A percentile compares a stretch with the other conserved stretches of the same genome.
phyloP scores from a whole-genome alignment of 2,888 invertebrate species.

The Gortyna flavago region DNA sequence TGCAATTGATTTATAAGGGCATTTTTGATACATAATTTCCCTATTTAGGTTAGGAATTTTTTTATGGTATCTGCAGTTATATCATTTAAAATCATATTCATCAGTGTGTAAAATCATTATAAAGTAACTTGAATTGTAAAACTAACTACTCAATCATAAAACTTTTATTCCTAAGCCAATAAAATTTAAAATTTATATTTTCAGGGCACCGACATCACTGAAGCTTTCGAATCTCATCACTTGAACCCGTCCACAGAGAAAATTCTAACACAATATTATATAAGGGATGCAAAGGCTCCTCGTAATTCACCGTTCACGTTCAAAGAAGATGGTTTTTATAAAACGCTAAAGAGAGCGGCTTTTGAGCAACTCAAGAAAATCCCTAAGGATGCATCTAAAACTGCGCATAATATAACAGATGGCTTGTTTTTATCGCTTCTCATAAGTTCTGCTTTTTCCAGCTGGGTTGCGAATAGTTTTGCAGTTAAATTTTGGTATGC shows the following conservation, averaged over 20 bases:
- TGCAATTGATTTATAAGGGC: background rate
- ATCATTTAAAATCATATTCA: background rate
- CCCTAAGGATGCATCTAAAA: slow-evolving; percentile 77
- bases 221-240: slow-evolving; percentile 94
- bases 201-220: slow-evolving; percentile 94
- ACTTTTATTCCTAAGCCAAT: background rate
- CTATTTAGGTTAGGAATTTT: background rate
- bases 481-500: slow-evolving; percentile 76
- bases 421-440: slow-evolving; percentile 79
- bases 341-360: slow-evolving; percentile 91
- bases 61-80: no score
- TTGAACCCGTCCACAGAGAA: slow-evolving; percentile 89
- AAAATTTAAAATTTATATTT: slow-evolving; percentile 22
- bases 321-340: slow-evolving; percentile 93
- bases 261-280: slow-evolving; percentile 84
- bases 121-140: background rate
- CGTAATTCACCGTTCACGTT: slow-evolving; percentile 94
- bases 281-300: slow-evolving; percentile 91
- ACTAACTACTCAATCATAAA: background rate
- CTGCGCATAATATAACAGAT: slow-evolving; percentile 81
- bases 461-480: slow-evolving; percentile 71
- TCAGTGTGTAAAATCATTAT: background rate
- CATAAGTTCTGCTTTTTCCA: slow-evolving; percentile 72
- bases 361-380: slow-evolving; percentile 89
- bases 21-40: background rate